Evolutionary conservation across 2,797 vertebrate species (phyloP), one percentile per base, ranked within the genome.

Genomic region (Rhinophrynus dorsalis): DNA sequence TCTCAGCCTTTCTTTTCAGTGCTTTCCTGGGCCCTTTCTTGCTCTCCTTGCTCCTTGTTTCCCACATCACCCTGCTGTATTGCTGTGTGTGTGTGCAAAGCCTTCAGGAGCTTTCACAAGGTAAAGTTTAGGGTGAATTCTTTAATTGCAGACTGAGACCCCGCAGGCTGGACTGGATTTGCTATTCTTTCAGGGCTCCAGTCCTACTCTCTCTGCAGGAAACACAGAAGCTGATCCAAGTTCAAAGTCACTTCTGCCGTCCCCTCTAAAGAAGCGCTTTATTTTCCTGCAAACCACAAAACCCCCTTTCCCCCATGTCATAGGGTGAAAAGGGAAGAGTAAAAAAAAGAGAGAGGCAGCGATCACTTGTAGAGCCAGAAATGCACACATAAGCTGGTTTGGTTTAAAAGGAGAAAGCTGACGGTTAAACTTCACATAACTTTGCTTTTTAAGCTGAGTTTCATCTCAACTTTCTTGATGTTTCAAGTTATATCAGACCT

Each of bases 181-280:
- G 68, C 82, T 79, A 70, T 85, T 82, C 83, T 86, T 81, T 74
- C 62, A 78, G 64, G 48, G 74, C 78, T 85, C 77, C 80, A 91
- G 89, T 90, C 89, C 91, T 88, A 80, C 89, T 88, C 82, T 92
- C 95, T 83, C 94, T 83, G 85, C 94, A 90, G 94, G 94, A 95
- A 90, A 88, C 90, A 85, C 86, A 93, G 86, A 86, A 93, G 91
- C 92, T 93, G 93, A 96, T 94, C 95, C 95, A 98, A 97, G 95
- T 98, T 98, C 96, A 98, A 98, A 98, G 96, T 94, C 94, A 93
- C 86, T 90, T 91, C 86, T 89, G 87, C 91, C 89, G 87, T 92
- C 91, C 88, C 83, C 86, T 88, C 85, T 86, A 85, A n/a, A 93
- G 89, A 93, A 92, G 85, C 81, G 91, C 90, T 96, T 95, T 94